These are phyloP conservation scores for Uloborus diversus DNA, from an alignment of 1,140 invertebrate species.

Conservation along the genomic window DNA sequence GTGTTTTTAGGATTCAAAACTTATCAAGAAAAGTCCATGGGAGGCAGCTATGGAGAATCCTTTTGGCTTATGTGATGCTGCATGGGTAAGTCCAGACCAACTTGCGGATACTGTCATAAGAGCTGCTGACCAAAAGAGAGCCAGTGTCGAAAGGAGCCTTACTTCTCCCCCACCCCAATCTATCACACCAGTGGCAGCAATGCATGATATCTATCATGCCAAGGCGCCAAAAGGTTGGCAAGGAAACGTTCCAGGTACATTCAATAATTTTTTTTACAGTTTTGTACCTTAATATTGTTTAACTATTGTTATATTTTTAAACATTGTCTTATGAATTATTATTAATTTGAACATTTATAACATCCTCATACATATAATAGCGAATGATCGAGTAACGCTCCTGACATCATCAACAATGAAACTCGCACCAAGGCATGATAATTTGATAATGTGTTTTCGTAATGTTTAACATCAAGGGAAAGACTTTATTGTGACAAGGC, in stretches of 20 bases:
- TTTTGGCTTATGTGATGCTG: conserved; percentile 72
- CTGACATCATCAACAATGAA: no score
- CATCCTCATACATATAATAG: no score
- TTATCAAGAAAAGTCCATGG: conserved; percentile 78
- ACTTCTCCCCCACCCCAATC: background rate
- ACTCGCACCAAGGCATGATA: no score
- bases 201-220: conserved; percentile 56
- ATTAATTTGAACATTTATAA: background rate
- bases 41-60: conserved; percentile 75
- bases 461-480: no score
- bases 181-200: conserved; percentile 31
- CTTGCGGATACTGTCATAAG: conserved; percentile 53
- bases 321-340: background rate
- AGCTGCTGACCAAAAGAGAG: conserved; percentile 35
- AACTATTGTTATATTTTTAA: background rate
- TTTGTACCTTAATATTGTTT: background rate
- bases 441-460: no score
- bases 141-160: background rate
- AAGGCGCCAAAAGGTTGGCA: conserved; percentile 57
- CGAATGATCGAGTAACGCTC: no score
- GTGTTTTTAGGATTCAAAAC: conserved; percentile 68
- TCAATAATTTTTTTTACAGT: background rate
- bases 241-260: background rate
- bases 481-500: no score
- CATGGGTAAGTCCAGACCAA: conserved; percentile 13